Conservation (phyloP, 2,113 vertebrate species). For the Phoxinus phoxinus region DNA sequence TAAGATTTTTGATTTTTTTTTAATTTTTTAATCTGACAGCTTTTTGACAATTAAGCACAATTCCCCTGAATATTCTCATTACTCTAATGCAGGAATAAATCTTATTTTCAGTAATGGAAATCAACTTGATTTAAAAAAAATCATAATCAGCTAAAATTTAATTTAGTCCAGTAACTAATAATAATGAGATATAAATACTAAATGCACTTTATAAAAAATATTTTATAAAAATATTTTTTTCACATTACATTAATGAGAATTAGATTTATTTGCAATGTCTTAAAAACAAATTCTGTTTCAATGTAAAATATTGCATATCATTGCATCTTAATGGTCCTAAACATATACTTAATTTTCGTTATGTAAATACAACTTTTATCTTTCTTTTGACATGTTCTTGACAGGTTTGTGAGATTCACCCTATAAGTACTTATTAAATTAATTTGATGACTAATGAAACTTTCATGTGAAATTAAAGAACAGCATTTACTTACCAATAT, state of each 20-base stretch:
- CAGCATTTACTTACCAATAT: slow-evolving; percentile 84
- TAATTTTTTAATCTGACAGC: too few species aligned
- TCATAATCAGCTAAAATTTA: background rate
- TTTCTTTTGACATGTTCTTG: background rate
- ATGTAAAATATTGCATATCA: background rate
- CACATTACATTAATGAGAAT: background rate
- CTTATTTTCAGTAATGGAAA: background rate
- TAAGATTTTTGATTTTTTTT: too few species aligned
- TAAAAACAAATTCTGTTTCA: background rate
- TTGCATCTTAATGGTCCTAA: background rate
- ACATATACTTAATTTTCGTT: background rate
- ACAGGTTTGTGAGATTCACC: background rate
- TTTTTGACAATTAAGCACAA: too few species aligned
- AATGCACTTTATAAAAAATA: background rate
- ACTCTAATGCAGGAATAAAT: background rate
- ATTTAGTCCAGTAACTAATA: background rate
- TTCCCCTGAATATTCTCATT: too few species aligned
- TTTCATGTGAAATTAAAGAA: background rate
- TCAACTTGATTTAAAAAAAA: background rate
- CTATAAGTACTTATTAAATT: background rate
- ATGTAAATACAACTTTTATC: too few species aligned
- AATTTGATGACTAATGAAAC: background rate
- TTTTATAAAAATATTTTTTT: background rate
- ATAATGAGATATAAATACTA: background rate
- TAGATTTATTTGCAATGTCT: background rate